A percentile compares a stretch with the other conserved stretches of the same genome.
Conservation (phyloP, 2,888 invertebrate genomes). For the Volucella inflata region DNA sequence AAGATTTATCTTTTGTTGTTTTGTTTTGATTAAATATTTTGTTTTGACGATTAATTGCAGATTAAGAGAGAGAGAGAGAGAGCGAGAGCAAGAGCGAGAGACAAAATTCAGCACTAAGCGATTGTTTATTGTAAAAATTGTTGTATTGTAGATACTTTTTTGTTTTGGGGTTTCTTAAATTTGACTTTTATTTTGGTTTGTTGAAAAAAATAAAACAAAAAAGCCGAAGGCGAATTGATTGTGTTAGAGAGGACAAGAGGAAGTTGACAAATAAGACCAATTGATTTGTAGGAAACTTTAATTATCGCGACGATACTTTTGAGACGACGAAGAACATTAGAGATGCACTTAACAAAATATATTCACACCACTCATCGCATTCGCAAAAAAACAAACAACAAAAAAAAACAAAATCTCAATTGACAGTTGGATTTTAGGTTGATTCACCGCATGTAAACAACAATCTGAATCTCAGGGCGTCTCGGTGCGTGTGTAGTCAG, state of each 20-base stretch:
- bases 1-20: constrained; percentile 9
- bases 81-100: background rate
- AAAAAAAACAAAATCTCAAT: constrained; percentile 16
- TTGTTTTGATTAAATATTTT: background rate
- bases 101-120: constrained; percentile 71
- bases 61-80: constrained; percentile 1
- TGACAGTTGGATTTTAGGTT: too few relatives aligned
- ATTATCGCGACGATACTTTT: constrained; percentile 19
- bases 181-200: background rate
- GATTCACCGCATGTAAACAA: background rate
- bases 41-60: background rate
- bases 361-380: background rate
- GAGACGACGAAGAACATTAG: background rate
- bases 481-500: background rate
- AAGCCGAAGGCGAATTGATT: constrained; percentile 60
- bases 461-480: background rate
- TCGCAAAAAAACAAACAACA: too few relatives aligned
- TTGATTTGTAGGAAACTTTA: background rate
- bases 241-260: constrained; percentile 35
- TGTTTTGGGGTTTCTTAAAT: too few relatives aligned
- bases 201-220: constrained; percentile 12
- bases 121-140: constrained; percentile 54
- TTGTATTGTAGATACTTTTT: background rate
- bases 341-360: background rate
- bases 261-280: background rate